phyloP scores from a whole-genome alignment of 37 sponge, comb jelly and placozoan genomes.

The Spongilla lacustris region DNA sequence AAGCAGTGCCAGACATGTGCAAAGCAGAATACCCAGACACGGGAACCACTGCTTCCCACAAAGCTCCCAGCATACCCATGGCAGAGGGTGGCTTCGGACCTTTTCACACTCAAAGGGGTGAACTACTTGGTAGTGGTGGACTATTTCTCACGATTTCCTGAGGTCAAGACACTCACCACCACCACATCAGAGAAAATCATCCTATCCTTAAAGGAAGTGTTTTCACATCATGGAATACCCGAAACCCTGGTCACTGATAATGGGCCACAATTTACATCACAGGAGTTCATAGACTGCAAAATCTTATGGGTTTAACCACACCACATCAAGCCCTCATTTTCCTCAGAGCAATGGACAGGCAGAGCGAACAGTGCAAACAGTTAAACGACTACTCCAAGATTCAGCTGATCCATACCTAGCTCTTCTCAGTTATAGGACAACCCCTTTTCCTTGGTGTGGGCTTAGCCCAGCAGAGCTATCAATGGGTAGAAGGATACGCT shows the following conservation, averaged over 20 bases:
- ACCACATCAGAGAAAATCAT: conserved; percentile 54
- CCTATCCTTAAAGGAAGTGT: conserved; percentile 17
- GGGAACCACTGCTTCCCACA: conserved; percentile 1
- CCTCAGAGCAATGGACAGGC: conserved; percentile 68
- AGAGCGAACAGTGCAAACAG: conserved; percentile 50
- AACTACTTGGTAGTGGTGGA: conserved; percentile 34
- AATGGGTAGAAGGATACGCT: conserved; percentile 46
- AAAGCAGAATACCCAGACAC: background rate
- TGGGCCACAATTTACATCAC: conserved; percentile 57
- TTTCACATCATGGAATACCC: conserved; percentile 54
- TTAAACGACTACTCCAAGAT: conserved; percentile 18
- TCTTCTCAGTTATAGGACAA: conserved; percentile 52
- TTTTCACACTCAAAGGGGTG: conserved; percentile 30
- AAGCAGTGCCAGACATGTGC: background rate
- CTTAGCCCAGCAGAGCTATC: conserved; percentile 46
- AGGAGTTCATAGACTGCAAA: conserved; percentile 31
- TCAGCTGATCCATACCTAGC: conserved; percentile 35
- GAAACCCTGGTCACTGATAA: conserved; percentile 50
- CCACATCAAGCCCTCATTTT: conserved; percentile 49
- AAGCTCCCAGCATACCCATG: conserved; percentile 33
- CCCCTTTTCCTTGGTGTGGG: conserved; percentile 61
- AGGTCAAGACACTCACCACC: conserved; percentile 25
- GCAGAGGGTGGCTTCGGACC: conserved; percentile 45
- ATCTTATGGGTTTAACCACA: conserved; percentile 30
- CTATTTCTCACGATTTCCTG: conserved; percentile 23